These are phyloP conservation scores for Tinea semifulvella DNA, from an alignment of 2,888 invertebrate species.

Conservation along the genomic window DNA sequence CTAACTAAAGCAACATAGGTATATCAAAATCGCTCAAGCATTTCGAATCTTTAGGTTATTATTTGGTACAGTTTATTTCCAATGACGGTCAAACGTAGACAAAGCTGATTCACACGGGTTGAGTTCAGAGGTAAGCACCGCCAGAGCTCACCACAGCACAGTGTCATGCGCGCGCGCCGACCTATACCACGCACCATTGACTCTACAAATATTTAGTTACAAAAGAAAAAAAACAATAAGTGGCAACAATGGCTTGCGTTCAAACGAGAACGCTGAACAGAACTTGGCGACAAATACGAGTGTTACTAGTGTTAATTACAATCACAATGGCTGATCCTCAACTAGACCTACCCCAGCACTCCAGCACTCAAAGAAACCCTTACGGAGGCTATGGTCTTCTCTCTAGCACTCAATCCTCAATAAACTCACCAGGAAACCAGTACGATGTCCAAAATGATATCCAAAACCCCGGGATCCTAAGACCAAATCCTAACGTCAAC, in stretches of 20 bases:
- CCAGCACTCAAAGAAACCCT: constrained; percentile 37
- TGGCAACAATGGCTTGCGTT: constrained; percentile 42
- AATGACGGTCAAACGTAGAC: constrained; percentile 22
- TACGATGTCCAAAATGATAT: constrained; percentile 35
- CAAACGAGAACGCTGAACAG: constrained; percentile 30
- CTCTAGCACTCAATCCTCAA: constrained; percentile 41
- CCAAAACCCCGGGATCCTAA: constrained; percentile 40
- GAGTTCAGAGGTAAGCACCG: constrained; percentile 34
- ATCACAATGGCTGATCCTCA: constrained; percentile 34
- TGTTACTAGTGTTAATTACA: constrained; percentile 25
- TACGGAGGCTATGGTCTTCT: constrained; percentile 38
- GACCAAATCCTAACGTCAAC: constrained; percentile 38
- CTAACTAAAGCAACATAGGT: too few relatives aligned
- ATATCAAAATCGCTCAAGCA: too few relatives aligned
- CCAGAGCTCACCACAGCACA: constrained; percentile 26
- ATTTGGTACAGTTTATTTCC: constrained; percentile 8
- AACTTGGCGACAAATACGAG: constrained; percentile 33
- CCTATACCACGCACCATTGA: constrained; percentile 53
- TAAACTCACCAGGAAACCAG: constrained; percentile 51
- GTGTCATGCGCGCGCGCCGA: constrained; percentile 46
- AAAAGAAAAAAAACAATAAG: not conserved
- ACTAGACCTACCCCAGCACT: constrained; percentile 56
- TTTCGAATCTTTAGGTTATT: too few relatives aligned
- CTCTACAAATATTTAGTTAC: constrained; percentile 15
- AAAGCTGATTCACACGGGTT: constrained; percentile 54